Evolutionary conservation across 2,113 vertebrate genomes (phyloP).

Genomic region (Laticauda laticaudata): DNA sequence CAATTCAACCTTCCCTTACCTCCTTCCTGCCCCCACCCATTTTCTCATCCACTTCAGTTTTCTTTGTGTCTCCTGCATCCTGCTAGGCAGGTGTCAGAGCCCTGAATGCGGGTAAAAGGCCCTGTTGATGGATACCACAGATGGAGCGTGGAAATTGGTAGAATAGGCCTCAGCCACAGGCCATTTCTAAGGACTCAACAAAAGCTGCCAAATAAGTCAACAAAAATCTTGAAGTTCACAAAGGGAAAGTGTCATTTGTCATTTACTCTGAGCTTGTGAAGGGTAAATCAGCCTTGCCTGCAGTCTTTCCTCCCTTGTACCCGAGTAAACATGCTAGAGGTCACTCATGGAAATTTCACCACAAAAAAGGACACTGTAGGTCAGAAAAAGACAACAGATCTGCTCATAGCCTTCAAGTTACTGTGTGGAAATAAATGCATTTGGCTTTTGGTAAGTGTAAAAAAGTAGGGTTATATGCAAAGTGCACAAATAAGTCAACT

Average conservation of each 20-base stretch:
- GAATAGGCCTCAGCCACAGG: conserved; percentile 94
- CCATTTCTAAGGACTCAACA: conserved; percentile 87
- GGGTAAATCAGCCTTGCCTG: conserved; percentile 73
- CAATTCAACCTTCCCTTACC: conserved; percentile 60
- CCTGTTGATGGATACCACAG: conserved; percentile 97
- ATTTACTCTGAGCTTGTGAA: conserved; percentile 83
- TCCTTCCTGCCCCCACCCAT: conserved; percentile 64
- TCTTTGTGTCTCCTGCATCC: conserved; percentile 89
- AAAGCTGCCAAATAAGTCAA: conserved; percentile 93
- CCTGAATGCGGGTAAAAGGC: conserved; percentile 86
- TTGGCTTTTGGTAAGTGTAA: not conserved
- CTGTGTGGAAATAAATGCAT: not conserved
- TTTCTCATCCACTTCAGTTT: conserved; percentile 73
- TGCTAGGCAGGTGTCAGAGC: conserved; percentile 96
- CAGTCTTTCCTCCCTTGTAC: conserved; percentile 72
- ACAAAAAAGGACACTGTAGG: conserved; percentile 36
- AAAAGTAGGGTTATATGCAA: not conserved
- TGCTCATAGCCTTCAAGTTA: not conserved
- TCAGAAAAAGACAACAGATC: conserved; percentile 21
- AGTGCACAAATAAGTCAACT: not conserved
- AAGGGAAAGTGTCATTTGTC: conserved; percentile 95
- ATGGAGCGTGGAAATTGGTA: conserved; percentile 99
- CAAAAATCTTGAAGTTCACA: conserved; percentile 90
- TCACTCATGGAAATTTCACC: conserved; percentile 60
- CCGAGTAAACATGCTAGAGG: conserved; percentile 81